phyloP scores from a whole-genome alignment of 1,140 invertebrate genomes.

The Coptotermes formosanus region DNA sequence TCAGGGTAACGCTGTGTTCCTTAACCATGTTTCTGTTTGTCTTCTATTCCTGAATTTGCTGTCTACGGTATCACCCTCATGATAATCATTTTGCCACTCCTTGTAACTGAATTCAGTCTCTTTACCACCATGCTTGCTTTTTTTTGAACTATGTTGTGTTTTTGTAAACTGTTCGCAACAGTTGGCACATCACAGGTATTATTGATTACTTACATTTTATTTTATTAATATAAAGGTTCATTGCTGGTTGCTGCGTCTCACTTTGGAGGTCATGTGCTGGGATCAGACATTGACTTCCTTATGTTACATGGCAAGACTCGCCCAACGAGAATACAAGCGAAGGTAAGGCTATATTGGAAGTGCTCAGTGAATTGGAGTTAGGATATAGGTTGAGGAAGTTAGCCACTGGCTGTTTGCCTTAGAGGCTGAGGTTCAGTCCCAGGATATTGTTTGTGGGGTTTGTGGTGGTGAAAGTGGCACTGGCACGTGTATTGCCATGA shows the following conservation, averaged over 20 bases:
- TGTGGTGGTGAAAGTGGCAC: no score
- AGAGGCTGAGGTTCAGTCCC: no score
- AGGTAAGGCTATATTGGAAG: not conserved
- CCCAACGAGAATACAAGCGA: conserved; percentile 65
- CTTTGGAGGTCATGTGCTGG: conserved; percentile 87
- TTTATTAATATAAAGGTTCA: conserved; percentile 56
- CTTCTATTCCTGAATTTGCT: no score
- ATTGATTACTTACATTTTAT: not conserved
- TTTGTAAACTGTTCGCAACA: not conserved
- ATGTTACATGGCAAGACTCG: conserved; percentile 86
- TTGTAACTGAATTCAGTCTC: conserved; percentile 54
- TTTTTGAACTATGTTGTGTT: conserved; percentile 72
- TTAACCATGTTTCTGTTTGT: no score
- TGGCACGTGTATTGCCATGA: no score
- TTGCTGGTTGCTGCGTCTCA: conserved; percentile 87
- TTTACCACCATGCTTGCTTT: conserved; percentile 68
- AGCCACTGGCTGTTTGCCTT: no score
- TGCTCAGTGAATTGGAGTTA: not conserved
- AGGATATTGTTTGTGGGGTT: no score
- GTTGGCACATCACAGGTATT: no score
- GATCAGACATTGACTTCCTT: conserved; percentile 91
- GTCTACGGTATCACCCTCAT: no score
- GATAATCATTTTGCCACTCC: no score
- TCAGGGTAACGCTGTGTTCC: no score
- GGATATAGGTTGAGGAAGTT: no score